phyloP scores from a whole-genome alignment of 2,113 vertebrate genomes.

The Semnornis frantzii region DNA sequence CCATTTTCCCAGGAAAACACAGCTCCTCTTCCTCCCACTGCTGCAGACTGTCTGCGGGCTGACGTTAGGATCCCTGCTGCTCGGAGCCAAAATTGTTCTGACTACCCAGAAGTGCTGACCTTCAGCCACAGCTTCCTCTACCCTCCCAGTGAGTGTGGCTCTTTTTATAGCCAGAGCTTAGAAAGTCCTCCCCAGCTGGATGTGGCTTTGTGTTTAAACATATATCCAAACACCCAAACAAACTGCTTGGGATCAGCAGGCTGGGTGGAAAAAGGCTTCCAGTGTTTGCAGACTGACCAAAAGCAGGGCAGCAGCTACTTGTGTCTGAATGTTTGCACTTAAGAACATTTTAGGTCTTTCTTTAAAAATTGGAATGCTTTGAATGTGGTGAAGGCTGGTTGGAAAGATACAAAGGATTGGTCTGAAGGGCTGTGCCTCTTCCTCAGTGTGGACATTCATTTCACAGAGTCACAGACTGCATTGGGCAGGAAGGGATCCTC shows the following conservation, averaged over 20 bases:
- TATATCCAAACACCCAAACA: slow-evolving; percentile 63
- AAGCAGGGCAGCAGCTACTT: not conserved
- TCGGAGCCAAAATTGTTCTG: slow-evolving; percentile 85
- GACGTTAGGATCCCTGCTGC: slow-evolving; percentile 84
- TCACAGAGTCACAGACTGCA: too few species aligned
- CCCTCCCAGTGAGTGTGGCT: slow-evolving; percentile 85
- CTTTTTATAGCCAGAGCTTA: slow-evolving; percentile 76
- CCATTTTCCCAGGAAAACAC: slow-evolving; percentile 73
- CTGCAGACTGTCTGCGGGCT: slow-evolving; percentile 85
- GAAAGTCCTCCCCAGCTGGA: slow-evolving; percentile 79
- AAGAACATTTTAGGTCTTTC: slow-evolving; percentile 7
- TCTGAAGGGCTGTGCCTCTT: not conserved
- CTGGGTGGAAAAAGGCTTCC: slow-evolving; percentile 29
- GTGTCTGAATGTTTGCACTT: slow-evolving; percentile 53
- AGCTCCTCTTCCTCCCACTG: slow-evolving; percentile 72
- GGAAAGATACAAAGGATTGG: not conserved
- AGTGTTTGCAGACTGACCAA: slow-evolving; percentile 29
- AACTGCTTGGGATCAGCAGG: slow-evolving; percentile 47
- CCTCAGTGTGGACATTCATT: not conserved
- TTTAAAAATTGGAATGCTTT: slow-evolving; percentile 3
- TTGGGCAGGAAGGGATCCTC: too few species aligned
- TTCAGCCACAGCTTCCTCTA: slow-evolving; percentile 86
- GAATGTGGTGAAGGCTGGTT: not conserved
- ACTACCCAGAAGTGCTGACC: slow-evolving; percentile 69
- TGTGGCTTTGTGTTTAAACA: slow-evolving; percentile 80